phyloP scores from a whole-genome alignment of 2,888 invertebrate genomes.

The Therioaphis trifolii region DNA sequence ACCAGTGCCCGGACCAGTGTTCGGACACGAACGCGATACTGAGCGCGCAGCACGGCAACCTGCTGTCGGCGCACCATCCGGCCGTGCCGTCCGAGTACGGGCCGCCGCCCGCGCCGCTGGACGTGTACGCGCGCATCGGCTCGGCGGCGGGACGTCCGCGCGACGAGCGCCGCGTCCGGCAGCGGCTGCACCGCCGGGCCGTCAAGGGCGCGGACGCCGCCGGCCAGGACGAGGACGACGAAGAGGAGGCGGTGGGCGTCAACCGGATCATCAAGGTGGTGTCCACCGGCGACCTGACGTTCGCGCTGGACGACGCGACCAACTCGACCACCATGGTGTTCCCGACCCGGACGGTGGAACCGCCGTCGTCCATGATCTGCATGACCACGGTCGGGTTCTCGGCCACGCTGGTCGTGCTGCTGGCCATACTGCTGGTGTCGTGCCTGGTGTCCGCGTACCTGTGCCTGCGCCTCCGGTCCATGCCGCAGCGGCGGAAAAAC shows the following conservation, averaged over 20 bases:
- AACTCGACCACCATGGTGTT: conserved; percentile 77
- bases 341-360: conserved; percentile 72
- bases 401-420: conserved; percentile 83
- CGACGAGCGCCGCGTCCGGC: conserved; percentile 84
- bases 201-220: conserved; percentile 44
- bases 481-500: conserved; percentile 60
- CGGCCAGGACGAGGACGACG: conserved; percentile 76
- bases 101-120: conserved; percentile 72
- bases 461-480: conserved; percentile 76
- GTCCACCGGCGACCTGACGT: conserved; percentile 89
- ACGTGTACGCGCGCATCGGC: conserved; percentile 75
- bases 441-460: conserved; percentile 88
- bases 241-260: conserved; percentile 91
- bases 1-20: conserved; percentile 93
- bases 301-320: conserved; percentile 78
- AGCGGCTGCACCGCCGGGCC: conserved; percentile 83
- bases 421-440: conserved; percentile 85
- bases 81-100: conserved; percentile 75
- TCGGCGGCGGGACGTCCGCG: conserved; percentile 74
- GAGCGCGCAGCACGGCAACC: conserved; percentile 68
- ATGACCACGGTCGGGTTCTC: conserved; percentile 96
- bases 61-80: conserved; percentile 73
- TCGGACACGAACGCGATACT: conserved; percentile 73
- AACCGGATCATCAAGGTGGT: conserved; percentile 91
- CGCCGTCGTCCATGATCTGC: conserved; percentile 77